Percentiles rank a stretch among this genome's conserved stretches.
Conservation (phyloP, 2,113 vertebrate species). For the Scomber scombrus region DNA sequence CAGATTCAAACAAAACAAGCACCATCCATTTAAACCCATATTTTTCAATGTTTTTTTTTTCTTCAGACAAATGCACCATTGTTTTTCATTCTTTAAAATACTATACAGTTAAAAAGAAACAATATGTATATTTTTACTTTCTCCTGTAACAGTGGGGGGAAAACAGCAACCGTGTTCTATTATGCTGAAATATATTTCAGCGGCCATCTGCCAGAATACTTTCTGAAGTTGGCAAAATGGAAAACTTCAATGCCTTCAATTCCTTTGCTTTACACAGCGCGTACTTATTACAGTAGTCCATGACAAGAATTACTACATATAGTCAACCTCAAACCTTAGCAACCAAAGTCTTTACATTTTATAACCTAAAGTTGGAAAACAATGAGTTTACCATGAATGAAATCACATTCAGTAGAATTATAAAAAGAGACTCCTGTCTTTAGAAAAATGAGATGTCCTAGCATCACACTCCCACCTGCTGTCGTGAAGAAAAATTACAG, state of each 20-base stretch:
- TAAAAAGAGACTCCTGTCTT: conserved; percentile 66
- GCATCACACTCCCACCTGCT: conserved; percentile 78
- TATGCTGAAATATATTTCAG: conserved; percentile 77
- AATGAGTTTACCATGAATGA: conserved; percentile 75
- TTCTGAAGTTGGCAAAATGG: conserved; percentile 76
- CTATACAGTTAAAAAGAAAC: conserved; percentile 90
- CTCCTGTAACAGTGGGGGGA: conserved; percentile 86
- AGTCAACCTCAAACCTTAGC: conserved; percentile 72
- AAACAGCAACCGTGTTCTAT: conserved; percentile 79
- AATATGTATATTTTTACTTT: conserved; percentile 81
- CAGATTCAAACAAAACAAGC: conserved; percentile 91
- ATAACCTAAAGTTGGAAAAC: conserved; percentile 74
- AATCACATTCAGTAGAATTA: conserved; percentile 76
- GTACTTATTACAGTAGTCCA: conserved; percentile 87
- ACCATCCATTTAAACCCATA: conserved; percentile 92
- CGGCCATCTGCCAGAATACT: conserved; percentile 78
- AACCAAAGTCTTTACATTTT: conserved; percentile 79
- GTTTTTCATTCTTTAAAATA: conserved; percentile 87
- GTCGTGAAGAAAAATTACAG: conserved; percentile 79
- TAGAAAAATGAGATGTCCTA: conserved; percentile 72
- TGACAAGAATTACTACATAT: conserved; percentile 85
- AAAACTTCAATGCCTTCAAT: conserved; percentile 78
- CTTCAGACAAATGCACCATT: conserved; percentile 90
- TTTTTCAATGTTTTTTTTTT: conserved; percentile 89
- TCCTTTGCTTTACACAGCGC: conserved; percentile 83